Evolutionary conservation across 2,888 invertebrate genomes (phyloP).

Genomic region (Autographa pulchrina): DNA sequence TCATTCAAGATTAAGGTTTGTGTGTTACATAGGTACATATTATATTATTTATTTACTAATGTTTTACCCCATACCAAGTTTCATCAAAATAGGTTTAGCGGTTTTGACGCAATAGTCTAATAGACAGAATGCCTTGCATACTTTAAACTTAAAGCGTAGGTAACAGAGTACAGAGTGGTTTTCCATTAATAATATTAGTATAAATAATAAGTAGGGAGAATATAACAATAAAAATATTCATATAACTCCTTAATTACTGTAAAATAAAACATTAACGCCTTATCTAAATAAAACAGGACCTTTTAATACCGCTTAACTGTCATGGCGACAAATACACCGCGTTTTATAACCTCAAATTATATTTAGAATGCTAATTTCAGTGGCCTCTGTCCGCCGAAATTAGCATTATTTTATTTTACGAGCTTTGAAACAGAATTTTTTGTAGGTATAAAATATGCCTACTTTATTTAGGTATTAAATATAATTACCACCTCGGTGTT

Average conservation of each 20-base stretch:
- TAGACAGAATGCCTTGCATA: too few relatives aligned
- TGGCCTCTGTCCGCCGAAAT: not conserved
- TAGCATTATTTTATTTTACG: not conserved
- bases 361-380: not conserved
- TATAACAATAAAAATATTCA: not conserved
- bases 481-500: too few relatives aligned
- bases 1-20: too few relatives aligned
- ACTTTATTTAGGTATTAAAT: too few relatives aligned
- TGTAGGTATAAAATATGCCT: not conserved
- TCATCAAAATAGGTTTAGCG: too few relatives aligned
- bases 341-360: not conserved
- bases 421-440: not conserved
- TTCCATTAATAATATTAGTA: too few relatives aligned
- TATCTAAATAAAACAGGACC: slow-evolving; percentile 24
- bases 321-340: not conserved
- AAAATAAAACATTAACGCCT: slow-evolving; percentile 9
- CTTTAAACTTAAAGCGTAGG: too few relatives aligned
- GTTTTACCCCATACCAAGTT: too few relatives aligned
- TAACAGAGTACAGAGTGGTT: too few relatives aligned
- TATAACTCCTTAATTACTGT: not conserved
- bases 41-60: too few relatives aligned
- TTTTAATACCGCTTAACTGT: not conserved
- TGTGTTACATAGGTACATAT: too few relatives aligned
- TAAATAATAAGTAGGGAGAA: not conserved
- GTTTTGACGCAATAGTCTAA: too few relatives aligned